Base-by-base conservation (phyloP, 2,797 vertebrate genomes). In the Thunnus albacares region DNA sequence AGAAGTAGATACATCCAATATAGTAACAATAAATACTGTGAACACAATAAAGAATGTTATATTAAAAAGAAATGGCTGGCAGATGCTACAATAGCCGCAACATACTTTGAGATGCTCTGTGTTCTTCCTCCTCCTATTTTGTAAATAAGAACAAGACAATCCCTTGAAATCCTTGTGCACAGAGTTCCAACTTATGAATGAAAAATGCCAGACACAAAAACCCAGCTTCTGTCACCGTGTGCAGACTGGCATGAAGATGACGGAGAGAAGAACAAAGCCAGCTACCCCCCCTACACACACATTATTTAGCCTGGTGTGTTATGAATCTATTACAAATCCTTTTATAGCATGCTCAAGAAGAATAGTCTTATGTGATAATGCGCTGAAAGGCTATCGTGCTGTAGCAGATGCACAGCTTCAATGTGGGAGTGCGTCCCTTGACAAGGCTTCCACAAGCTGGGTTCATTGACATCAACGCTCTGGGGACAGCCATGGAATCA, bases 321-420 rank as follows among this genome's bases (percentile, higher is more conserved):
- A 90, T 90, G 88, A 89, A 84, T 89, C 83, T 90, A 89, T 82
- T 83, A 80, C 72, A 87, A 88, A 90, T 93, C 88, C 84, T 83
- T 88, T 89, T 58, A 89, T 75, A 82, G 79, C 71, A 22, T 67
- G 79, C 82, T 89, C 38, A 73, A 80, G 85, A 90, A 88, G 79
- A 93, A 92, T 87, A 88, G 81, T 69, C 75, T 70, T 66, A 61
- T 17, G 52, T 67, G 67, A 87, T 87, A 87, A 92, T 90, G 83
- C 45, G 55, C 76, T 70, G 79, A 89, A 88, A 90, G 86, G 87
- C 85, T 90, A 93, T 93, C 92, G 12, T 62, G 4, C 75, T 57
- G 78, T 72, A 89, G 89, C 92, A 92, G 90, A 90, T 86, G 88
- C 84, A 64, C n/a, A 28, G 81, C 83, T 77, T 75, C 86, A 47